These are phyloP conservation scores for Drosophila simulans DNA, from an alignment of 1,140 invertebrate species.

Conservation along the genomic window DNA sequence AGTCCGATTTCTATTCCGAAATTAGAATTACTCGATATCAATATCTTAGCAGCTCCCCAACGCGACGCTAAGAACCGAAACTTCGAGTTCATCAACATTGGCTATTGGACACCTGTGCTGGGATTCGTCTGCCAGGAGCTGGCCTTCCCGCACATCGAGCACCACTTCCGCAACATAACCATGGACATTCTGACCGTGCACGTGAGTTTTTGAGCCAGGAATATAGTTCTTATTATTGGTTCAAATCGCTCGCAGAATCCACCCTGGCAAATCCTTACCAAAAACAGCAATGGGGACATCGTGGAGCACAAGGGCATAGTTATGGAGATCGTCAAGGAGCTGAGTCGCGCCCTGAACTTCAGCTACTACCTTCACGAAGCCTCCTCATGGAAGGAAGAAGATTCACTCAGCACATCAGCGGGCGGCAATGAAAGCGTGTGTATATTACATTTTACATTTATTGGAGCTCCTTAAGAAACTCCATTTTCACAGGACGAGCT, in stretches of 20 bases:
- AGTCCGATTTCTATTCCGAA: background rate
- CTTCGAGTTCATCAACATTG: constrained; percentile 87
- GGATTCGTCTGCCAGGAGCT: constrained; percentile 89
- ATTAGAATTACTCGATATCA: background rate
- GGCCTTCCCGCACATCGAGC: constrained; percentile 91
- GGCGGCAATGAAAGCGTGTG: constrained; percentile 61
- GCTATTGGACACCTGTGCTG: constrained; percentile 89
- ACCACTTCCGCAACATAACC: constrained; percentile 91
- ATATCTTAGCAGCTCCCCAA: constrained; percentile 19
- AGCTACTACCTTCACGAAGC: constrained; percentile 86
- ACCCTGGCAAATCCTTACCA: constrained; percentile 91
- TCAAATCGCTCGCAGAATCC: constrained; percentile 89
- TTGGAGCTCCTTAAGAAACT: background rate
- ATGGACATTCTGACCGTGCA: constrained; percentile 87
- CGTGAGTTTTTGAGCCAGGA: constrained; percentile 72
- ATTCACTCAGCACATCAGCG: constrained; percentile 3
- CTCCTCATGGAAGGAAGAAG: constrained; percentile 24
- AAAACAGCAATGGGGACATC: constrained; percentile 86
- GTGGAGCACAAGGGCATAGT: constrained; percentile 88
- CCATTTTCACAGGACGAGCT: constrained; percentile 48
- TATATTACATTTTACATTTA: background rate
- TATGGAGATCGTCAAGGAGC: constrained; percentile 92
- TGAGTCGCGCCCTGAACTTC: constrained; percentile 93
- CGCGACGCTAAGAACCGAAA: constrained; percentile 60
- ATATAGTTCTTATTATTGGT: constrained; percentile 68